These are phyloP conservation scores for Eurosta solidaginis DNA, from an alignment of 1,140 invertebrate species.

Conservation along the genomic window DNA sequence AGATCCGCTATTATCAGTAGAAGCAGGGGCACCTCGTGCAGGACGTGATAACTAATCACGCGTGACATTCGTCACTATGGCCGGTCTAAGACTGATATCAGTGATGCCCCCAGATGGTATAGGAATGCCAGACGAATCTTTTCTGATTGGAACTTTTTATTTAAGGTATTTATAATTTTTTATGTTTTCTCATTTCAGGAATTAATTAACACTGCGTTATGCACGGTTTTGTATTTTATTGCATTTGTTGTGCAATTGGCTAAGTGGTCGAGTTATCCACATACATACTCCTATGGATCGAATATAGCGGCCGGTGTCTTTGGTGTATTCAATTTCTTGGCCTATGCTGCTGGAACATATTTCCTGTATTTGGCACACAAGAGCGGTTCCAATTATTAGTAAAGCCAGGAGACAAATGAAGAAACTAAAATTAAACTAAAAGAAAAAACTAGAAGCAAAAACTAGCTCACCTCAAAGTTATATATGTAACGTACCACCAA, in stretches of 20 bases:
- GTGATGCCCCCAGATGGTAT: too few species aligned
- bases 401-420: neutral
- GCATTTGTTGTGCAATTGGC: constrained; percentile 80
- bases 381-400: constrained; percentile 58
- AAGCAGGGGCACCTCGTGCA: too few species aligned
- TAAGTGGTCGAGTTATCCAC: constrained; percentile 61
- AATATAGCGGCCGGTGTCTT: constrained; percentile 81
- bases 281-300: constrained; percentile 57
- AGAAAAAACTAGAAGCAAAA: neutral
- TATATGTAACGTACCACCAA: neutral
- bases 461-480: neutral
- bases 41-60: too few species aligned
- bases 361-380: constrained; percentile 78
- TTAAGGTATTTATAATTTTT: neutral
- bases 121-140: too few species aligned
- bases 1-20: too few species aligned
- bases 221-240: constrained; percentile 74
- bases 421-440: neutral
- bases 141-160: too few species aligned
- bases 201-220: constrained; percentile 73
- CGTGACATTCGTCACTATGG: too few species aligned
- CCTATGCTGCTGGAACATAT: constrained; percentile 76
- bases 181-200: constrained; percentile 66
- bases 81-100: too few species aligned
- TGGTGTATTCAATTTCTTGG: constrained; percentile 79